Base-by-base conservation (phyloP, 2,797 vertebrate genomes). In the Myotis planiceps region DNA sequence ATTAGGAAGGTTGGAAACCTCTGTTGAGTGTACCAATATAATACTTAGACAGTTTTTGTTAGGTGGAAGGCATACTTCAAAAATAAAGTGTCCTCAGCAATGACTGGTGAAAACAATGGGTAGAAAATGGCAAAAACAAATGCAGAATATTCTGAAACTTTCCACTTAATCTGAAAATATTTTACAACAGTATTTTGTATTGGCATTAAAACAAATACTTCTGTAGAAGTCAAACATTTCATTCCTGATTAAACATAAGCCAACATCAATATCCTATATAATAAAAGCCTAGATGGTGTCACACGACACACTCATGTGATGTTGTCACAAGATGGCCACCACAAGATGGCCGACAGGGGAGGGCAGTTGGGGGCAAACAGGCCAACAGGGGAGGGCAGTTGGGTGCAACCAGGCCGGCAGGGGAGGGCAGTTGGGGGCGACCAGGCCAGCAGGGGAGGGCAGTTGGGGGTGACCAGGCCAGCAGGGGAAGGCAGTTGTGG, bases 121-220 rank as follows among this genome's bases (percentile, higher is more conserved):
- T 90, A 42, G n/a, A 83, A 63, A 39, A 71, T n/a, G 32, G 74
- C 34, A 91, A 96, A 82, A 95, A 68, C 4, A 87, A 88, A 71
- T 42, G 47, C 29, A 42, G 29, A 79, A 69, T 90, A 91, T 74
- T 71, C 47, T 92, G 37, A 76, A 95, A 86, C 32, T 51, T 88
- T 81, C 37, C 91, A 58, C 29, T 45, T 83, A 69, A 89, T 39
- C 51, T 53, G 49, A 92, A 96, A 96, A 87, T 60, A 94, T 15
- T n/a, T 49, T 65, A 66, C 9, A 51, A 60, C 5, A 47, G 25
- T 81, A 83, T 79, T 83, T 63, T 45, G 25, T 51, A 78, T 2
- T 84, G 23, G 29, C 37, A 90, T 51, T 79, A 39, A 81, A 72
- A 88, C 63, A 96, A 79, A 75, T 37, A 71, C n/a, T 71, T 74